A percentile compares a stretch with the other conserved stretches of the same genome.
phyloP scores from a whole-genome alignment of 1,140 invertebrate species.

The Maniola jurtina region DNA sequence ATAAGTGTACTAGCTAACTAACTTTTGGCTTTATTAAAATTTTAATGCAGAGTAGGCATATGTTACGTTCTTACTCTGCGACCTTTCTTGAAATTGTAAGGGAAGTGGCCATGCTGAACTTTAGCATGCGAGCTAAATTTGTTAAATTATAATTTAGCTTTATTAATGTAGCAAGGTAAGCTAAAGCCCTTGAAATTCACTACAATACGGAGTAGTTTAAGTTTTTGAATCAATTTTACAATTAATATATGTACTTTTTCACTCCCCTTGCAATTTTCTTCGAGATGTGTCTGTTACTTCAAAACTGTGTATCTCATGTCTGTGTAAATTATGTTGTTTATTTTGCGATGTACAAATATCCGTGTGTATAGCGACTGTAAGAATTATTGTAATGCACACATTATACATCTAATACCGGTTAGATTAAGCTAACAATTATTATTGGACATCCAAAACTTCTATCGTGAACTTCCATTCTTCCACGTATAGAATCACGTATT shows the following conservation, averaged over 20 bases:
- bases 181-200: no score
- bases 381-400: background rate
- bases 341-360: slow-evolving; percentile 15
- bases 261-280: slow-evolving; percentile 2
- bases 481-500: no score
- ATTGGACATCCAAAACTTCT: no score
- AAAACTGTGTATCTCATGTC: slow-evolving; percentile 16
- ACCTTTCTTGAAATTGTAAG: background rate
- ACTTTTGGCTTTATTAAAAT: slow-evolving; percentile 24
- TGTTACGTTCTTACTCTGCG: slow-evolving; percentile 10
- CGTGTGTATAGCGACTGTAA: background rate
- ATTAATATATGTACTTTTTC: background rate
- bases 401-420: no score
- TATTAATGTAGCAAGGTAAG: no score
- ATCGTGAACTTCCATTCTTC: no score
- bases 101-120: background rate
- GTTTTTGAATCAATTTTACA: background rate
- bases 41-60: slow-evolving; percentile 18
- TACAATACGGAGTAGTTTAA: no score
- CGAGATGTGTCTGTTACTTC: slow-evolving; percentile 9
- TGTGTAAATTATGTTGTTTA: slow-evolving; percentile 24
- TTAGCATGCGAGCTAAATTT: no score
- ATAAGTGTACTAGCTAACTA: slow-evolving; percentile 26
- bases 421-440: no score
- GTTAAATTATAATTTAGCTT: no score